Evolutionary conservation across 92 coral and sea anemone genomes (phyloP).

Genomic region (Zoanthus solanderi): DNA sequence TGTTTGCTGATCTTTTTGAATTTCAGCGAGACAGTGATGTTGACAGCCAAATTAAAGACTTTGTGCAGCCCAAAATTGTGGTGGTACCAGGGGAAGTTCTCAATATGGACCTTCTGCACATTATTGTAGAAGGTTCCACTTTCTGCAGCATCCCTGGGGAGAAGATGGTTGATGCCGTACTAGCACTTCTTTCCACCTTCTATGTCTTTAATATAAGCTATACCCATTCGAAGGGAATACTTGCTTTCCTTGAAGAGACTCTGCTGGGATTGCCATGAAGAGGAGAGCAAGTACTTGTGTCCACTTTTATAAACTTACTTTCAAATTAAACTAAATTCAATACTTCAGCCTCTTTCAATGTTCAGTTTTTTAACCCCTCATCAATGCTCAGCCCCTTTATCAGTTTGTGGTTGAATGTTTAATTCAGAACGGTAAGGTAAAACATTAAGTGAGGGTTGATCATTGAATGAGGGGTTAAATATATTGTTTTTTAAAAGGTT

Average conservation of each 20-base stretch:
- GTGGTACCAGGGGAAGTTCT: neutral
- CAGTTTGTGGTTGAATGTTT: neutral
- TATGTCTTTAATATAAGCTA: slow-evolving; percentile 13
- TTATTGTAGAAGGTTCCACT: slow-evolving; percentile 5
- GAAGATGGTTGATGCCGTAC: neutral
- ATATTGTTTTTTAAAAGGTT: neutral
- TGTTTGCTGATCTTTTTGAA: neutral
- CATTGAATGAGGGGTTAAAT: neutral
- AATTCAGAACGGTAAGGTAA: neutral
- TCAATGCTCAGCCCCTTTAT: neutral
- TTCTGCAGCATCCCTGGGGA: neutral
- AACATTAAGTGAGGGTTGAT: neutral
- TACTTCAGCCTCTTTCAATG: neutral
- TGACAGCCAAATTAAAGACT: neutral
- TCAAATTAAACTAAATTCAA: neutral
- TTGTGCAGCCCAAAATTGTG: neutral
- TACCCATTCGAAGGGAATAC: neutral
- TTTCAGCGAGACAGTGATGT: neutral
- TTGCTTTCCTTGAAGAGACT: slow-evolving; percentile 13
- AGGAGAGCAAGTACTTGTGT: neutral
- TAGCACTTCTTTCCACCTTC: neutral
- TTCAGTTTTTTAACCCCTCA: neutral
- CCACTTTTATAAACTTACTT: neutral
- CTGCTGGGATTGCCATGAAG: neutral
- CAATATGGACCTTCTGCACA: neutral